Evolutionary conservation across 2,888 invertebrate genomes (phyloP).

Genomic region (Pollenia griseotomentosa): DNA sequence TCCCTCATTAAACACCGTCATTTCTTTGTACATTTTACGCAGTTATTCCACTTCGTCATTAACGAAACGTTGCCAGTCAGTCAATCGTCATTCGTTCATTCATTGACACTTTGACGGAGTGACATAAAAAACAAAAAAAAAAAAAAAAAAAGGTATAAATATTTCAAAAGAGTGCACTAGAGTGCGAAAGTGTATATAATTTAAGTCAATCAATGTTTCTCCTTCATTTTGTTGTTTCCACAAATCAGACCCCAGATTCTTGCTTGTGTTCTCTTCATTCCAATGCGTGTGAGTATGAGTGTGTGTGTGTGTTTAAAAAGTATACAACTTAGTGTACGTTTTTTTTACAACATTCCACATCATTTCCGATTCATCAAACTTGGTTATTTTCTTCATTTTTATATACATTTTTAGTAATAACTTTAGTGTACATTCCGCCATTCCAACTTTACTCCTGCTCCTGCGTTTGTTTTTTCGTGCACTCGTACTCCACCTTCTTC

Average conservation of each 20-base stretch:
- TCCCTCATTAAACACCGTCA: slow-evolving; percentile 66
- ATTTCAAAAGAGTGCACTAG: slow-evolving; percentile 37
- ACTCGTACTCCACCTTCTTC: slow-evolving; percentile 3
- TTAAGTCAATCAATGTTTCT: slow-evolving; percentile 55
- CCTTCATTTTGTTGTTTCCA: not conserved
- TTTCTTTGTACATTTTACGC: slow-evolving; percentile 38
- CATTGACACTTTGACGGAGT: slow-evolving; percentile 66
- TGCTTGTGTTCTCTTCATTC: not conserved
- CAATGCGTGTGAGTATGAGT: not conserved
- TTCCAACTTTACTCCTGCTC: not conserved
- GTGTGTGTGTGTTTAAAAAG: not conserved
- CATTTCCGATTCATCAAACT: slow-evolving; percentile 58
- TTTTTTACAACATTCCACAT: slow-evolving; percentile 40
- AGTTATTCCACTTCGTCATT: slow-evolving; percentile 10
- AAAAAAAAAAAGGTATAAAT: slow-evolving; percentile 25
- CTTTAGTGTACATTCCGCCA: slow-evolving; percentile 25
- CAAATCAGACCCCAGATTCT: slow-evolving; percentile 34
- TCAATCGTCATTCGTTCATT: slow-evolving; percentile 39
- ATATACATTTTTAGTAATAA: slow-evolving; percentile 37
- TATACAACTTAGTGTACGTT: not conserved
- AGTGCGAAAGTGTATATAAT: slow-evolving; percentile 37
- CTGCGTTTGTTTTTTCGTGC: not conserved
- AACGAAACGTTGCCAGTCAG: slow-evolving; percentile 34
- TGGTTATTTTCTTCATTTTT: slow-evolving; percentile 34
- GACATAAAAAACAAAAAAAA: slow-evolving; percentile 3